phyloP scores from a whole-genome alignment of 2,888 invertebrate species.

The Hermodice carunculata region DNA sequence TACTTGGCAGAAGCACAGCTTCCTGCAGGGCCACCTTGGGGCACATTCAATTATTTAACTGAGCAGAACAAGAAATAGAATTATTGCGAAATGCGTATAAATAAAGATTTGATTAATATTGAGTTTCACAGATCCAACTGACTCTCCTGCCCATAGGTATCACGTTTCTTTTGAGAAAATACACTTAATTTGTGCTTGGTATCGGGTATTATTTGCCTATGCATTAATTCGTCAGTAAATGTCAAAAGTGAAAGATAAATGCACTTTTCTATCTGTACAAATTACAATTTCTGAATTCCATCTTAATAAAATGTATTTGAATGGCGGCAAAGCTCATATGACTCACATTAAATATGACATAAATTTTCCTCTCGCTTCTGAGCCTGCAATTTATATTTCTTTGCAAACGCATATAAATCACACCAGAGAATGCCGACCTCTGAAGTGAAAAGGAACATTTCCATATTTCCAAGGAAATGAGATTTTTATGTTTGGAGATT shows the following conservation, averaged over 20 bases:
- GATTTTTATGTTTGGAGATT: conserved; percentile 4
- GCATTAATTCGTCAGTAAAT: conserved; percentile 20
- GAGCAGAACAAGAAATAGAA: too few species aligned
- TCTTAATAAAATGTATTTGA: conserved; percentile 21
- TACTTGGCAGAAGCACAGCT: too few species aligned
- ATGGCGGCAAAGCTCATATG: conserved; percentile 1
- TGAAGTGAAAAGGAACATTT: conserved; percentile 16
- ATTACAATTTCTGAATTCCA: conserved; percentile 28
- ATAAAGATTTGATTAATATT: too few species aligned
- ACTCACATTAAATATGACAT: conserved; percentile 12
- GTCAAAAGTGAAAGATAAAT: conserved; percentile 22
- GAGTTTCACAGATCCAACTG: too few species aligned
- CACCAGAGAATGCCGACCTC: too few species aligned
- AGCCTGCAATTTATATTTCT: conserved; percentile 1
- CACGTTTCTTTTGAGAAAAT: too few species aligned
- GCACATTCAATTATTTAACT: too few species aligned
- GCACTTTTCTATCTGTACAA: conserved; percentile 19
- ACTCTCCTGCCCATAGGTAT: too few species aligned
- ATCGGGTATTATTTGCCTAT: conserved; percentile 6
- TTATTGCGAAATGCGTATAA: too few species aligned
- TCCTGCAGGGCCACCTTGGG: too few species aligned
- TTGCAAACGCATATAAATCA: too few species aligned
- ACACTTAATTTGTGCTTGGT: too few species aligned
- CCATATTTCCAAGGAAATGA: conserved; percentile 19
- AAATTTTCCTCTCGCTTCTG: neutral